Evolutionary conservation across 2,113 vertebrate species (phyloP).

Genomic region (Crotophaga sulcirostris): DNA sequence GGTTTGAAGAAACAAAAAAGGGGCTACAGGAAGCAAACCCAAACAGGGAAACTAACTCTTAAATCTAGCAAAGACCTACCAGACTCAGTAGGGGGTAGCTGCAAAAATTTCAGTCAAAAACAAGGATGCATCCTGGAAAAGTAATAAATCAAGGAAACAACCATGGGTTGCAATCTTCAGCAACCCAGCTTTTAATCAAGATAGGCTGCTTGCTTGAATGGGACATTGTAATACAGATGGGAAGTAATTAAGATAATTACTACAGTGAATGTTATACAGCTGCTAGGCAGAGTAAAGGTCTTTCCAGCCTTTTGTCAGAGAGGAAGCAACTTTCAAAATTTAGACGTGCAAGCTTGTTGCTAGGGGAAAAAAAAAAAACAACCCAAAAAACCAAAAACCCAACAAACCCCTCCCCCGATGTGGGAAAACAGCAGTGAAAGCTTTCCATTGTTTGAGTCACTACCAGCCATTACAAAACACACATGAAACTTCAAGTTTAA

Average conservation of each 20-base stretch:
- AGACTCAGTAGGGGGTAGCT: background rate
- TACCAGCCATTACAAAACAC: background rate
- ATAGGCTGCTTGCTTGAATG: background rate
- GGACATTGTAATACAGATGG: background rate
- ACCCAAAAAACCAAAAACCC: no score
- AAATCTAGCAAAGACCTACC: background rate
- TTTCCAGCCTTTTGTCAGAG: background rate
- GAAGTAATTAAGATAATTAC: background rate
- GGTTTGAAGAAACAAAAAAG: background rate
- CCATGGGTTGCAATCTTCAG: background rate
- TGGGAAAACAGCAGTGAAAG: background rate
- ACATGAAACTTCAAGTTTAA: accelerated
- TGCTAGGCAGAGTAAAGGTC: background rate
- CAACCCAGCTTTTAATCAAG: background rate
- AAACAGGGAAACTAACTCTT: background rate
- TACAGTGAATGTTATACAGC: background rate
- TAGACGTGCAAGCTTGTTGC: background rate
- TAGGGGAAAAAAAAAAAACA: background rate
- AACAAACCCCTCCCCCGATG: no score
- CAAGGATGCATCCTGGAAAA: background rate
- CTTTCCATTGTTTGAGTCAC: background rate
- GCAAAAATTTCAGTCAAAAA: background rate
- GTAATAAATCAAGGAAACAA: background rate
- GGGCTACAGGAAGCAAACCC: background rate
- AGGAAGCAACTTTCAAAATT: background rate